Evolutionary conservation across 2,113 vertebrate genomes (phyloP).

Genomic region (Ailurus styani): DNA sequence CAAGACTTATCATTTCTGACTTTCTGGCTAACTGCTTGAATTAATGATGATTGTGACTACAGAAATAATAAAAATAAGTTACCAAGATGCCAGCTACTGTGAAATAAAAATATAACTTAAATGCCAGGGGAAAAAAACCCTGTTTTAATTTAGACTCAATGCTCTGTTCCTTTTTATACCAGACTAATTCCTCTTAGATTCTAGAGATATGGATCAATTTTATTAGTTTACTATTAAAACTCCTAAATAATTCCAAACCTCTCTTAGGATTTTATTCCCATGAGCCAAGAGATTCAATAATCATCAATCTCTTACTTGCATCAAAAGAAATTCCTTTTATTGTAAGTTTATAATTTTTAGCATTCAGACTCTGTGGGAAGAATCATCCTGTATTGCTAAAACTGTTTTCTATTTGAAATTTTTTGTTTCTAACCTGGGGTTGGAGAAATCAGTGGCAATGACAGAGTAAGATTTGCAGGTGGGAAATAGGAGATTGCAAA

Average conservation of each 20-base stretch:
- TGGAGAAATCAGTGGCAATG: neutral
- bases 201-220: neutral
- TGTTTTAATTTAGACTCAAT: neutral
- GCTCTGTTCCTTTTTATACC: neutral
- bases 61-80: neutral
- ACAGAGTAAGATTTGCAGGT: neutral
- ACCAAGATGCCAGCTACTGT: neutral
- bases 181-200: neutral
- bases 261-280: neutral
- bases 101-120: slow-evolving; percentile 3
- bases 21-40: neutral
- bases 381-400: neutral
- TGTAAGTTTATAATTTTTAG: neutral
- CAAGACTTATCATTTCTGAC: neutral
- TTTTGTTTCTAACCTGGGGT: neutral
- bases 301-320: neutral
- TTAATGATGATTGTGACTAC: neutral
- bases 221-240: neutral
- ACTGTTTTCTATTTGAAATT: neutral
- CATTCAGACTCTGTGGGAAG: neutral
- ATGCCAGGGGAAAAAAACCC: neutral
- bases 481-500: neutral
- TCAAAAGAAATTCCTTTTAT: neutral
- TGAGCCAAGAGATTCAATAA: neutral
- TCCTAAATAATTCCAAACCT: neutral